phyloP scores from a whole-genome alignment of 2,888 invertebrate species.

The Quadriops clusia region DNA sequence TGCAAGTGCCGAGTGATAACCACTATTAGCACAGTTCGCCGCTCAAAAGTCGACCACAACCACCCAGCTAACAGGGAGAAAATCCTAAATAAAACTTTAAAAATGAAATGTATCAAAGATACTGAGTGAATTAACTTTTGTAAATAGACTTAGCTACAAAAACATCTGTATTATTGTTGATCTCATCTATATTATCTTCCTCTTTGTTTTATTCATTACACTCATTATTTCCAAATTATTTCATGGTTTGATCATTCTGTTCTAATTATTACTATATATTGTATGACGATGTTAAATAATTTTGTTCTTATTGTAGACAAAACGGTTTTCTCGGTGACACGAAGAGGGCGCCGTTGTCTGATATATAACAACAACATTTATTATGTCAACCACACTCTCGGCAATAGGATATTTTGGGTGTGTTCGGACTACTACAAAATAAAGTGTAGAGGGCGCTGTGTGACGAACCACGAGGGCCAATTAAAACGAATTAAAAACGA shows the following conservation, averaged over 20 bases:
- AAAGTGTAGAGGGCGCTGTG: slow-evolving; percentile 24
- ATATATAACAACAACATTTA: slow-evolving; percentile 23
- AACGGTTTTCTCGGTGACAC: slow-evolving; percentile 20
- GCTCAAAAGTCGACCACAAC: slow-evolving; percentile 15
- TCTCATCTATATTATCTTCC: no score
- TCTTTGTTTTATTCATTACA: no score
- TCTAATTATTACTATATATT: no score
- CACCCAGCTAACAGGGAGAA: slow-evolving; percentile 17
- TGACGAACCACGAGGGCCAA: slow-evolving; percentile 19
- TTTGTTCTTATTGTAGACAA: no score
- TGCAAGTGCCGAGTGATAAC: slow-evolving; percentile 19
- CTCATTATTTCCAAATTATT: no score
- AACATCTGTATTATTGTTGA: no score
- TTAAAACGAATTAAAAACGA: slow-evolving; percentile 13
- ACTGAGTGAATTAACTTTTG: no score
- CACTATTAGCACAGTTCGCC: slow-evolving; percentile 12
- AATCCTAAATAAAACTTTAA: slow-evolving; percentile 11
- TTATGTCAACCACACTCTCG: slow-evolving; percentile 22
- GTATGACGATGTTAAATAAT: no score
- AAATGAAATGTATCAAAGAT: slow-evolving; percentile 9
- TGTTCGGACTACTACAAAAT: slow-evolving; percentile 24
- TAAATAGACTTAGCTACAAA: no score
- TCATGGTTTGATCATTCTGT: no score
- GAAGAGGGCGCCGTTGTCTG: slow-evolving; percentile 22
- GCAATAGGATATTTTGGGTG: slow-evolving; percentile 24